These are phyloP conservation scores for Bombylius major DNA, from an alignment of 2,888 invertebrate genomes.

Conservation along the genomic window DNA sequence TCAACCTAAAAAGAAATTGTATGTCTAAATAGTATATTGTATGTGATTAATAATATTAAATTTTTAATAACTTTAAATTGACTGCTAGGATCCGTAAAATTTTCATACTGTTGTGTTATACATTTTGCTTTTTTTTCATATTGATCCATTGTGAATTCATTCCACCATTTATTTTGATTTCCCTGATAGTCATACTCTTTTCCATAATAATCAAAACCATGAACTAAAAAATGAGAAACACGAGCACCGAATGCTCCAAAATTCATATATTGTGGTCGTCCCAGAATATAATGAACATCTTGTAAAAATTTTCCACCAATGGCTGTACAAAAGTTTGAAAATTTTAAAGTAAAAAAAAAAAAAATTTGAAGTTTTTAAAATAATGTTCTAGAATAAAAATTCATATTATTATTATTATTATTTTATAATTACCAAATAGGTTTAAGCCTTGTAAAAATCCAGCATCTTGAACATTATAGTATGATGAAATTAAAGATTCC, in stretches of 20 bases:
- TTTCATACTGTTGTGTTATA: background rate
- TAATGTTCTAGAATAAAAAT: too few relatives aligned
- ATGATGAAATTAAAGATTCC: background rate
- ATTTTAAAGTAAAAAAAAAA: background rate
- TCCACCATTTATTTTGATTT: background rate
- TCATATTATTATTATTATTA: background rate
- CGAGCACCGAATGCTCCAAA: conserved; percentile 2
- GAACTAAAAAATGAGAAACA: conserved; percentile 2
- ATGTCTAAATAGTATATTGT: background rate
- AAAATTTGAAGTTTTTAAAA: too few relatives aligned
- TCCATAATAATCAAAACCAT: conserved; percentile 1
- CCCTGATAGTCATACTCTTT: background rate
- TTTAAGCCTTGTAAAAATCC: conserved; percentile 1
- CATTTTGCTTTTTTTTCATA: conserved; percentile 1
- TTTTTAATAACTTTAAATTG: too few relatives aligned
- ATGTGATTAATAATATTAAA: too few relatives aligned
- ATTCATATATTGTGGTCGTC: conserved; percentile 3
- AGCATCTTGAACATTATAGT: background rate
- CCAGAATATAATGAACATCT: background rate
- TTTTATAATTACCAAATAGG: background rate
- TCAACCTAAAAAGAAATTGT: conserved; percentile 3
- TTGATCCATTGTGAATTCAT: background rate
- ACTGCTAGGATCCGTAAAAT: too few relatives aligned
- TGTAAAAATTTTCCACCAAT: conserved; percentile 1
- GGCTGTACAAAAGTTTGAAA: background rate